Base-by-base conservation (phyloP, 2,113 vertebrate genomes). In the Brienomyrus longianalis region DNA sequence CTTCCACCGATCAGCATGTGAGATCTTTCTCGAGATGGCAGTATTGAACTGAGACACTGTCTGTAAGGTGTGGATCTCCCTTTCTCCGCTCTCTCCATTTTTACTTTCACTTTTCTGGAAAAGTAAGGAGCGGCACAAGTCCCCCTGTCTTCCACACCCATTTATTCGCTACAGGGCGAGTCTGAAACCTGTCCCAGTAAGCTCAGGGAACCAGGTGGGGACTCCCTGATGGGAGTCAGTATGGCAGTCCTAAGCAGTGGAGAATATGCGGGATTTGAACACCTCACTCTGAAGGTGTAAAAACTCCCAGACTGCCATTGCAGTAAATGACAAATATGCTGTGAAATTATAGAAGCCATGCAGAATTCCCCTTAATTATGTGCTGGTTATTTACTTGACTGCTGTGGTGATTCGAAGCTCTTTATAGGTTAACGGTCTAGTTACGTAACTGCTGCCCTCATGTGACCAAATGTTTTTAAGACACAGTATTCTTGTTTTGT, bases 391-490 rank as follows among this genome's bases (percentile, higher is more conserved):
- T 52, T 27, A n/a, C 50, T 86, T 51, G 31, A 50, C 50, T 1
- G 10, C 23, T 51, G 48, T 86, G 13, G 48, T 17, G 50, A 27
- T 52, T 52, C 1, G 11, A 15, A 31, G 27, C 27, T 23, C 50
- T 19, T n/a, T 15, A 52, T 52, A 86, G 85, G 50, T 52, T 86
- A 35, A 86, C 27, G 2, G n/a, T 19, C 50, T 35, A 86, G 50
- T 86, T 86, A 54, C 85, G n/a, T 54, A 86, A 35, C 85, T 86
- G n/a, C 85, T 86, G 85, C 85, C 85, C 85, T 86, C 85, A 51
- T 54, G 85, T 86, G 85, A 54, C 27, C 85, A 54, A 86, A 86
- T n/a, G n/a, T 86, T 86, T 52, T 86, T 86, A 86, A 51, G 52
- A 52, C 85, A 54, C 47, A 35, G 47, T 45, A 10, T 21, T 47